Evolutionary conservation across 2,797 vertebrate genomes (phyloP), one percentile per base, ranked within the genome.

Genomic region (Hippocampus kuda): DNA sequence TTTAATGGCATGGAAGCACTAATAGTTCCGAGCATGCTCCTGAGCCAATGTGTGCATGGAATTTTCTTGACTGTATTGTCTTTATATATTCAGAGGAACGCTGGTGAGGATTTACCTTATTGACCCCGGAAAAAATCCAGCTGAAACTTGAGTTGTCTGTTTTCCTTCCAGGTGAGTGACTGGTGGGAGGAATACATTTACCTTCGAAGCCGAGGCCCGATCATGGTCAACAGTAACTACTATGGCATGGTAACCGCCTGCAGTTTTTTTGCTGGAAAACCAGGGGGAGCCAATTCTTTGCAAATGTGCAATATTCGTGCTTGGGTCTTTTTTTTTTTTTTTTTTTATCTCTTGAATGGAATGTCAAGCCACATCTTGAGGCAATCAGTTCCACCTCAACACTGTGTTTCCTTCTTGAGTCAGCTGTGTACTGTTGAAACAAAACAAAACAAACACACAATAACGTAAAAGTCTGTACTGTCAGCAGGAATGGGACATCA

Each of bases 181-280:
- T 94, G 94, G 93, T 96, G 94, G 94, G 93, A 94, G 77, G 92
- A 93, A 56, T 94, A 92, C 18, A 89, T 95, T 72, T 95, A 94
- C 75, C 81, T 94, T 67, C 88, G 91, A 24, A 83, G 91, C 57
- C 84, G 93, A 26, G 81, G 83, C 11, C 92, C 94, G 0, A 88
- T 95, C 70, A 93, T 95, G 92, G 93, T 94, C 70, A 94, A 94
- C 85, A 95, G 94, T 81, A 94, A 94, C 84, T 95, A 93, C 78
- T 95, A 94, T 42, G 86, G 89, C 80, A 94, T 94, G 94, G 94
- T 89, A 86, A 83, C 20, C 18, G 24, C 38, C 51, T 53, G 27
- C 46, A 30, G 30, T 51, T 48, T 51, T 48, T 30, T 2, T 24
- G 11, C 41, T 30, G 42, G 22, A 24, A 42, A 4, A 63, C 22